phyloP scores from a whole-genome alignment of 2,888 invertebrate genomes.

The Cantharis flavilabris region DNA sequence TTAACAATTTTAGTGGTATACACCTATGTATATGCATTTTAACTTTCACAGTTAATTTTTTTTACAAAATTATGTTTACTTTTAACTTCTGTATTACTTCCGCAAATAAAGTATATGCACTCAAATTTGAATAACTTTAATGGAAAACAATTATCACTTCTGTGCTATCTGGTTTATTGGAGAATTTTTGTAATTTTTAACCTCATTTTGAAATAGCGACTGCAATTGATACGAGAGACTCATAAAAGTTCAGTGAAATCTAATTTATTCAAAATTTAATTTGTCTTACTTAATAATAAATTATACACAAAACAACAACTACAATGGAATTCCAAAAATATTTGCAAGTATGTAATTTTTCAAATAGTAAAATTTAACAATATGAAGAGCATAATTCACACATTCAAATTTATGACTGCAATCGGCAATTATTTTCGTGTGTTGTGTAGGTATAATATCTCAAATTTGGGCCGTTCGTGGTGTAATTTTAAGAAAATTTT shows the following conservation, averaged over 20 bases:
- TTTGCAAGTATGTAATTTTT: neutral
- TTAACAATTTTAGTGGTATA: too few relatives aligned
- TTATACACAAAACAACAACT: neutral
- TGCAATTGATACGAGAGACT: neutral
- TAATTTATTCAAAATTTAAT: neutral
- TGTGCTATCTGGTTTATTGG: neutral
- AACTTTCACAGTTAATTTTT: neutral
- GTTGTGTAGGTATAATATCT: neutral
- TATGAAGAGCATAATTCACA: neutral
- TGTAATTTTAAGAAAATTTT: neutral
- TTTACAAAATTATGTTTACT: neutral
- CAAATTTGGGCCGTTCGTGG: neutral
- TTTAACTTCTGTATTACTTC: neutral
- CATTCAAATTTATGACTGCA: neutral
- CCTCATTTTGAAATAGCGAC: neutral
- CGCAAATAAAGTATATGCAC: neutral
- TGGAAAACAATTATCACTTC: neutral
- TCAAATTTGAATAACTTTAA: neutral
- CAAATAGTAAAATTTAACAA: neutral
- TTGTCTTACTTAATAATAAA: neutral
- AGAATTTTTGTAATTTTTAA: neutral
- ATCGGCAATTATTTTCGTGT: neutral
- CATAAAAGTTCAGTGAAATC: neutral
- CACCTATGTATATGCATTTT: neutral
- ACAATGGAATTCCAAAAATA: neutral